Base-by-base conservation (phyloP, 2,113 vertebrate genomes). In the Thymallus thymallus region DNA sequence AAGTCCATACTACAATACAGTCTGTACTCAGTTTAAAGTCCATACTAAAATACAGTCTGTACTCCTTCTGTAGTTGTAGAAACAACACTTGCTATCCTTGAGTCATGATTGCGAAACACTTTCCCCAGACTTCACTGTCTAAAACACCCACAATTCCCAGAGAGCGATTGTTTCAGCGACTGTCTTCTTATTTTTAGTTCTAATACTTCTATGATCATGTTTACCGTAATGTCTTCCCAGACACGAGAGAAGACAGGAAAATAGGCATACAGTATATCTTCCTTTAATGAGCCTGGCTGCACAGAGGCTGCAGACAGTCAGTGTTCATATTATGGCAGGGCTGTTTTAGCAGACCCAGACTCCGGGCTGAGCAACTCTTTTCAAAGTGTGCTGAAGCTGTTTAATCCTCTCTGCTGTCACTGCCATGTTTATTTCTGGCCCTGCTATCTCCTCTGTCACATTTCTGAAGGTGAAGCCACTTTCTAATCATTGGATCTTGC, bases 361-460 rank as follows among this genome's bases (percentile, higher is more conserved):
- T 58, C 20, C 48, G 18, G 48, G 48, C 48, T 16, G 16, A 41
- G 45, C 48, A 18, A 10, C 63, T 26, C 24, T 55, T 67, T 51
- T 58, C 46, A 56, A 75, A 5, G 16, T 26, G 35, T 16, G 32
- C 64, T 66, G 14, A 14, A 5, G 48, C 48, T 51, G 48, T 51
- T 51, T 55, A 65, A 71, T 55, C 46, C 3, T n/a, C 14, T 14
- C n/a, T 14, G 6, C 60, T 71, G 74, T 70, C 68, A 64, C 24
- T 12, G 18, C 46, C 60, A 48, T 73, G 56, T 69, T 69, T 69
- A 69, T 69, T 73, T 26, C 30, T 13, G 20, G 64, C n/a, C 9
- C 35, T 51, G 14, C 16, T 60, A 35, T 63, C 26, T 48, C 48
- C 46, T 30, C 14, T 14, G 22, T 46, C 64, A 48, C 5, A 61